Percentiles rank a stretch among this genome's conserved stretches.
These are phyloP conservation scores for Malurus cyaneus DNA, from an alignment of 2,113 vertebrate species.

Conservation along the genomic window DNA sequence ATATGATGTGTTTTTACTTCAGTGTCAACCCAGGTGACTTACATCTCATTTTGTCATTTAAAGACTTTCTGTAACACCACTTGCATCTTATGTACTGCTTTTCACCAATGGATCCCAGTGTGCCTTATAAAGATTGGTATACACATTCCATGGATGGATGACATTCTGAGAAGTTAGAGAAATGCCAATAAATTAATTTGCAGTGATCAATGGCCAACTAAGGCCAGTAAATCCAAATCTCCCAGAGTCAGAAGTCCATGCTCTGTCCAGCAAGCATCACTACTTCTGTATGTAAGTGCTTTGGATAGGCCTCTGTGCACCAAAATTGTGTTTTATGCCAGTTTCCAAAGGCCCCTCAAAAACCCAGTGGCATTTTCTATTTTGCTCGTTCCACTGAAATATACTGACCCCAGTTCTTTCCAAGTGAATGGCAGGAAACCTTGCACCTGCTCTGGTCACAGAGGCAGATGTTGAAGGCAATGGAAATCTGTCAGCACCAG, in stretches of 20 bases:
- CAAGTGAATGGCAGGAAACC: neutral
- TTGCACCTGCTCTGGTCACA: neutral
- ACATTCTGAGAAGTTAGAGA: neutral
- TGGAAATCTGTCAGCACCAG: constrained; percentile 3
- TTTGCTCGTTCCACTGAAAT: neutral
- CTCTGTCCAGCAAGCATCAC: neutral
- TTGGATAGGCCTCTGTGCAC: neutral
- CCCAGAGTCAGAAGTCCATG: neutral
- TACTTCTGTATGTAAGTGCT: neutral
- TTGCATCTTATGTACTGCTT: neutral
- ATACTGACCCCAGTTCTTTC: neutral
- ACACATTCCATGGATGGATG: neutral
- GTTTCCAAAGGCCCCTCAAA: neutral
- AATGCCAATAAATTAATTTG: neutral
- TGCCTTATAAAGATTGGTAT: neutral
- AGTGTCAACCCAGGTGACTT: neutral
- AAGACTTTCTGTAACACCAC: neutral
- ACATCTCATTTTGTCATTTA: neutral
- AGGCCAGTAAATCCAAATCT: neutral
- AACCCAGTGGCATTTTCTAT: neutral
- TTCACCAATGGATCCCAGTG: neutral
- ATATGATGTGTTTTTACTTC: neutral
- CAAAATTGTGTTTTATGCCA: neutral
- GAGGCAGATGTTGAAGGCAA: neutral
- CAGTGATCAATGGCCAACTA: neutral